phyloP scores from a whole-genome alignment of 2,113 vertebrate genomes.

The Danionella cerebrum region DNA sequence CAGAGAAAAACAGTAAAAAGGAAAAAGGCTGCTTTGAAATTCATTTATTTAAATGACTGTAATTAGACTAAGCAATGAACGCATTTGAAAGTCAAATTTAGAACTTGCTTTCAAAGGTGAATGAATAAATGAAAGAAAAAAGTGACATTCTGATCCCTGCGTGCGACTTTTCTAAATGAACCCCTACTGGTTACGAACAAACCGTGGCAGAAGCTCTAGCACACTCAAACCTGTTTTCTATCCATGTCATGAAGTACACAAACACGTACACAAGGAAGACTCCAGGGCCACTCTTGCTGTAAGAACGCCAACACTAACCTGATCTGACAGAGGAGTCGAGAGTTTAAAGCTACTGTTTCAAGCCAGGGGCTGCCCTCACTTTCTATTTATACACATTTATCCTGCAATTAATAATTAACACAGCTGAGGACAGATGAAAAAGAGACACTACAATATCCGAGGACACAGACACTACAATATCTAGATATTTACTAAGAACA shows the following conservation, averaged over 20 bases:
- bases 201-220: not conserved
- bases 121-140: not conserved
- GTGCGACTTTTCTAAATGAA: not conserved
- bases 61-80: too few species aligned
- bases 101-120: not conserved
- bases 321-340: slow-evolving; percentile 50
- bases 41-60: too few species aligned
- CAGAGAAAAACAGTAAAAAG: too few species aligned
- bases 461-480: too few species aligned
- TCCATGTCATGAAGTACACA: slow-evolving; percentile 4
- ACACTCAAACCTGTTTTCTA: not conserved
- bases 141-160: not conserved
- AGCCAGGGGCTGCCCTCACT: not conserved
- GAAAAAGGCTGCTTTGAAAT: too few species aligned
- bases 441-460: too few species aligned
- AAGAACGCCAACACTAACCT: slow-evolving; percentile 48
- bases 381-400: too few species aligned
- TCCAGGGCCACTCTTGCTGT: slow-evolving; percentile 39
- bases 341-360: slow-evolving; percentile 40
- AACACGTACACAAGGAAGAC: not conserved
- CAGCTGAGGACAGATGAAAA: too few species aligned
- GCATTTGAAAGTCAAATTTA: not conserved
- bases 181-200: not conserved
- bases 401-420: too few species aligned
- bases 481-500: too few species aligned